Base-by-base conservation (phyloP, 2,888 invertebrate genomes). In the Myopa testacea region DNA sequence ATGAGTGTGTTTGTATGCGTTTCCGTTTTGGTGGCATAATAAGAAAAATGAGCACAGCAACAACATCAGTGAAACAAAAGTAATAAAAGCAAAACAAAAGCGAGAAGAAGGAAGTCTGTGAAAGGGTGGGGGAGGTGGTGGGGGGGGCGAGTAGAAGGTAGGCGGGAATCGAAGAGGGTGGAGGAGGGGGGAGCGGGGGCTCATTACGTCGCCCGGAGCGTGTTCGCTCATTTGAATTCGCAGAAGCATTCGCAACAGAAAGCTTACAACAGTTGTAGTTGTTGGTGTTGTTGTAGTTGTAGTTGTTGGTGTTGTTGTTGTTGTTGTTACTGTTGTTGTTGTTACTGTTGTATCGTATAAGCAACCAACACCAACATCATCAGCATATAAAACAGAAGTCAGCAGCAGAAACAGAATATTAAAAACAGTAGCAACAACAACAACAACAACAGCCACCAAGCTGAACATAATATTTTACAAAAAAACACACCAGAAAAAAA, bases 161-260 rank as follows among this genome's bases (percentile, higher is more conserved):
- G n/a, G 52, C 10, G 12, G 0, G 65, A 65, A 34, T 12, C 16
- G 19, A 3, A 62, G 3, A 62, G 5, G 1, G 38, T 0, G 8
- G 38, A 38, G 34, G 37, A 38, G 4, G 37, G 38, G 37, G 8
- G 62, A n/a, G 60, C 62, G n/a, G 52, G 62, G 62, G 68, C 75
- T 69, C 75, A 75, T 75, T 75, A 75, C 68, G 60, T 55, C 38
- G 75, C 75, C 60, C 45, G 69, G 5, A 50, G 75, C 69, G 26
- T 75, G 75, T 69, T 75, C 60, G 50, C 68, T 68, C 75, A 69
- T 75, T 75, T 75, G 69, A 75, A 75, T 75, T 69, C 69, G 69
- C 16, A 45, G 40, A 12, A 60, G 58, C 60, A 69, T 75, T 73
- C 52, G 50, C 52, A 34, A 50, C 72, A 37, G 50, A 34, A n/a